Percentiles rank a stretch among this genome's conserved stretches.
Evolutionary conservation across 2,888 invertebrate genomes (phyloP).

Genomic region (Eugnorisma glareosa): DNA sequence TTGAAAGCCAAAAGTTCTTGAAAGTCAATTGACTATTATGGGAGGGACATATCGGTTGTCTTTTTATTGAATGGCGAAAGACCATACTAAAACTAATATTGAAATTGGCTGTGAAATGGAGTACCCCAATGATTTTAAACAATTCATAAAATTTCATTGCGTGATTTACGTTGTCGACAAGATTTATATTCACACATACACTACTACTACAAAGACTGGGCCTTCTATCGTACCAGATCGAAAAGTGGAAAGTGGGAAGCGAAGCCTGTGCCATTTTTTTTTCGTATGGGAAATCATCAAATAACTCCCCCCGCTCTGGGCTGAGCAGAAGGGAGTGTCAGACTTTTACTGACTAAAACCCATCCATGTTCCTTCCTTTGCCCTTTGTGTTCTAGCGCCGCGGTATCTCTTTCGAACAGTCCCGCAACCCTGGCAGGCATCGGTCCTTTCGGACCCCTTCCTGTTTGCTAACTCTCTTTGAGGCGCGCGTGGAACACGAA

Average conservation of each 20-base stretch:
- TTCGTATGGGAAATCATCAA: too few relatives aligned
- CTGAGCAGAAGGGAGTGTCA: too few relatives aligned
- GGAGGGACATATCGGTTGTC: too few relatives aligned
- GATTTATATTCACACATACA: background rate
- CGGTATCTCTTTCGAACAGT: too few relatives aligned
- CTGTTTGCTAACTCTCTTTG: too few relatives aligned
- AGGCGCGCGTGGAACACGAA: too few relatives aligned
- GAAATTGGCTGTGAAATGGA: background rate
- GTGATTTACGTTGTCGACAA: background rate
- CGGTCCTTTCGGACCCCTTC: too few relatives aligned
- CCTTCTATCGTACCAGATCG: background rate
- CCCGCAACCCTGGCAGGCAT: too few relatives aligned
- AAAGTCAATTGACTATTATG: background rate
- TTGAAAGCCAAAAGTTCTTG: conserved; percentile 1
- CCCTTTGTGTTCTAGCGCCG: too few relatives aligned
- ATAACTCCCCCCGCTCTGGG: too few relatives aligned
- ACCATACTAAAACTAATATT: background rate
- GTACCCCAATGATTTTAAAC: background rate
- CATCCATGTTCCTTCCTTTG: too few relatives aligned
- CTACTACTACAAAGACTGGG: background rate
- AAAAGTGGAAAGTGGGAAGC: background rate
- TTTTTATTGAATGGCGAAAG: background rate
- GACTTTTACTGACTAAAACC: too few relatives aligned
- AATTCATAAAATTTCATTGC: background rate
- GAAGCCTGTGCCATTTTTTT: background rate